phyloP scores from a whole-genome alignment of 2,113 vertebrate species.

The Tapirus terrestris region DNA sequence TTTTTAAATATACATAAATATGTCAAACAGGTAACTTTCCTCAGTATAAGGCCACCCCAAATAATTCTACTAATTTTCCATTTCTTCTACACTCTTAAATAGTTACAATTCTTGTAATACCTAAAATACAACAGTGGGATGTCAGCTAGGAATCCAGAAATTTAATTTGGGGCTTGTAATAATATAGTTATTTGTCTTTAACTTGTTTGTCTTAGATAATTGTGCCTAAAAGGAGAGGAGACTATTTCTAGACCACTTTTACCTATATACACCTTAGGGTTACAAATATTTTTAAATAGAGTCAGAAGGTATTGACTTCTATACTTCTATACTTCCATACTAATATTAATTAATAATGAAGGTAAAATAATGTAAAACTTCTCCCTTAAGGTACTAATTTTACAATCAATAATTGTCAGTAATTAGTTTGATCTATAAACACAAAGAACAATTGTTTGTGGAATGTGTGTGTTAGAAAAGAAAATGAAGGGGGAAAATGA shows the following conservation, averaged over 20 bases:
- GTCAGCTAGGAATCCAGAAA: conserved; percentile 30
- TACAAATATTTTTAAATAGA: background rate
- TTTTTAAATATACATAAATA: conserved; percentile 12
- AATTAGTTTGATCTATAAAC: background rate
- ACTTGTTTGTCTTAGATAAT: background rate
- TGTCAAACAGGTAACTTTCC: background rate
- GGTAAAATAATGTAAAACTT: conserved; percentile 38
- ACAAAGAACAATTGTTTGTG: background rate
- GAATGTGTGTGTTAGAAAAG: background rate
- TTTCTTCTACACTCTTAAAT: background rate
- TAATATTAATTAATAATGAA: background rate
- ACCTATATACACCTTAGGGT: background rate
- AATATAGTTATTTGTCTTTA: background rate
- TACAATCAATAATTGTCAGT: conserved; percentile 29
- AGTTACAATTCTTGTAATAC: background rate
- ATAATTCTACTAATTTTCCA: background rate
- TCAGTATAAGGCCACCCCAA: background rate
- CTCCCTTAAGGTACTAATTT: background rate
- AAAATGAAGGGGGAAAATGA: background rate
- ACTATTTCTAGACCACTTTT: background rate
- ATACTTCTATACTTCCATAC: no score
- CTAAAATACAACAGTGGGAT: background rate
- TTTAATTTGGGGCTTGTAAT: background rate
- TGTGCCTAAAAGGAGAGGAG: background rate
- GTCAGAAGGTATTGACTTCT: conserved; percentile 7